Base-by-base conservation (phyloP, 2,888 invertebrate genomes). In the Campaea margaritaria region DNA sequence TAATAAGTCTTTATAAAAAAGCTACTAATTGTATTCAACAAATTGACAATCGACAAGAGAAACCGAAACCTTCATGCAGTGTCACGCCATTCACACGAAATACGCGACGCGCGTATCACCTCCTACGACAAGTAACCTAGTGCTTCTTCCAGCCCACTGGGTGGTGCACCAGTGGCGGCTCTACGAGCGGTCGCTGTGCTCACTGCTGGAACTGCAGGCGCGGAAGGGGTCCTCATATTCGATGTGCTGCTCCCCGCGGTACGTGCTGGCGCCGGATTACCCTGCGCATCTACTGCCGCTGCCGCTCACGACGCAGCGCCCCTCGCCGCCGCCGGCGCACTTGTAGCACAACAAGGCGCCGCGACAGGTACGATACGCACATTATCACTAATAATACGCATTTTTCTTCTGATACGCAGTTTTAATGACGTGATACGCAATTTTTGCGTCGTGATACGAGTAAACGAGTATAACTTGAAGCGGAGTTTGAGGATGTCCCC, bases 311-410 rank as follows among this genome's bases (percentile, higher is more conserved):
- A 85, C 87, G 75, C 81, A 80, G 77, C 78, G 89, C 53, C 74
- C 82, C 38, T 85, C 90, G 65, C 91, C 91, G 73, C 91, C 91
- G 69, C 91, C 91, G 34, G 91, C 91, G 82, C 91, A 90, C 83
- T 88, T 91, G 89, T 91, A 91, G 91, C 91, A 85, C 76, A n/a
- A n/a, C n/a, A 74, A 77, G 63, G 89, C 90, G 89, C 86, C 88
- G 81, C 74, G 68, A 53, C 80, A 81, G 82, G 85, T 85, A 73
- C 10, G 57, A 12, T 36, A n/a, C 7, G 31, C 12, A 36, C 0
- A 0, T n/a, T n/a, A n/a, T n/a, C n/a, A n/a, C n/a, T n/a, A n/a
- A n/a, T n/a, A n/a, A n/a, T n/a, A n/a, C n/a, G n/a, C n/a, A n/a
- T 12, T 36, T 36, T 36, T 1, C 12, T 12, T 21, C 3, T 21